phyloP scores from a whole-genome alignment of 2,888 invertebrate genomes.

The Drosophila melanosoma region DNA sequence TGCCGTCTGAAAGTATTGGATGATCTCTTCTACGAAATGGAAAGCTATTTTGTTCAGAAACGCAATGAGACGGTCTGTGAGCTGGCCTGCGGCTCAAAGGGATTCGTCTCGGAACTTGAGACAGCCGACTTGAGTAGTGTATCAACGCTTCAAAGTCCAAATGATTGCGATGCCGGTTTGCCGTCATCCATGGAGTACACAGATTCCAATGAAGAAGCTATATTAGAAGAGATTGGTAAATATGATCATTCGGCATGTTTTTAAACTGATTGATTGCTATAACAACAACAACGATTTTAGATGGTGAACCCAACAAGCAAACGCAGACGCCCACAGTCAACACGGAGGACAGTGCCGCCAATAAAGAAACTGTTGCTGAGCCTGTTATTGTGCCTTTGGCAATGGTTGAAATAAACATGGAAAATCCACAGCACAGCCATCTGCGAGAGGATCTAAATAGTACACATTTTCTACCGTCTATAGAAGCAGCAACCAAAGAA shows the following conservation, averaged over 20 bases:
- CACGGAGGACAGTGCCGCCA: neutral
- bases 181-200: neutral
- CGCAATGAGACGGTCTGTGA: conserved; percentile 46
- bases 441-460: conserved; percentile 49
- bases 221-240: conserved; percentile 39
- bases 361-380: neutral
- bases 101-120: conserved; percentile 35
- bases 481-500: neutral
- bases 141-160: conserved; percentile 9
- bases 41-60: conserved; percentile 57
- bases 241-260: neutral
- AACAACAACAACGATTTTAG: conserved; percentile 24
- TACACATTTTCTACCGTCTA: conserved; percentile 13
- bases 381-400: conserved; percentile 29
- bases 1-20: conserved; percentile 55
- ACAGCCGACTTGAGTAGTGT: conserved; percentile 8
- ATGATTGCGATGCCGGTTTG: neutral
- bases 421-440: conserved; percentile 39
- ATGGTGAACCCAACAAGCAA: conserved; percentile 26
- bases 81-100: conserved; percentile 29
- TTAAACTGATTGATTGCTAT: too few species aligned
- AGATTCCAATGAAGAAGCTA: neutral
- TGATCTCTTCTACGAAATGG: conserved; percentile 62
- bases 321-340: neutral
- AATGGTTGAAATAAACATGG: conserved; percentile 72